phyloP scores from a whole-genome alignment of 2,113 vertebrate genomes.

The Grallaria varia region DNA sequence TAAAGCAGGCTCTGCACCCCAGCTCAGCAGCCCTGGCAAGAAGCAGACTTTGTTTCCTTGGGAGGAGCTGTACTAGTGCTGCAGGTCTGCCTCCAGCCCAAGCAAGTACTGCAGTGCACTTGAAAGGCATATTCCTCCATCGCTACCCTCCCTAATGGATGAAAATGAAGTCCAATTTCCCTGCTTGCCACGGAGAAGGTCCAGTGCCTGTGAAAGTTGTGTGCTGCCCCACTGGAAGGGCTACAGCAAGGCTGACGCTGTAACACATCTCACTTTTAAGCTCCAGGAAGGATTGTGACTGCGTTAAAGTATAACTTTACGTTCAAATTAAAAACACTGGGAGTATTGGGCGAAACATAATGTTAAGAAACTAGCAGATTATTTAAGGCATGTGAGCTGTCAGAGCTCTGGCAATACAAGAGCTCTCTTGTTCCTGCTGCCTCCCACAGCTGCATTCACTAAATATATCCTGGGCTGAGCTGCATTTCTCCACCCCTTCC shows the following conservation, averaged over 20 bases:
- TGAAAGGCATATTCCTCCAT: background rate
- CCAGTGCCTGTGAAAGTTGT: background rate
- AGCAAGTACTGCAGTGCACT: background rate
- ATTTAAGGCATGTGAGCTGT: background rate
- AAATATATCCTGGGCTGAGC: constrained; percentile 59
- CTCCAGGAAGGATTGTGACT: background rate
- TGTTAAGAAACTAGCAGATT: background rate
- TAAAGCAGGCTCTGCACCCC: background rate
- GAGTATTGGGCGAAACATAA: background rate
- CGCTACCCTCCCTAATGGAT: background rate
- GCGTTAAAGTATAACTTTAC: background rate
- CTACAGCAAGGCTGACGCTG: background rate
- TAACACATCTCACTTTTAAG: background rate
- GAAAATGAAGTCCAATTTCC: background rate
- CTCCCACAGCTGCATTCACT: constrained; percentile 62
- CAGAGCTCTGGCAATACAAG: constrained; percentile 34
- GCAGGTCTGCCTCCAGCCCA: background rate
- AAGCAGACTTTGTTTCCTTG: background rate
- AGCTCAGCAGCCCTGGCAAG: background rate
- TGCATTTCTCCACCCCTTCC: constrained; percentile 45
- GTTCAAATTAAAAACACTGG: background rate
- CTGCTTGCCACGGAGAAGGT: background rate
- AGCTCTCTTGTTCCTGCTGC: constrained; percentile 36
- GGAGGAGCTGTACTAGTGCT: rapidly evolving
- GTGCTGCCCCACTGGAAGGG: background rate